phyloP scores from a whole-genome alignment of 2,888 invertebrate species.

The Holacanthella duospinosa region DNA sequence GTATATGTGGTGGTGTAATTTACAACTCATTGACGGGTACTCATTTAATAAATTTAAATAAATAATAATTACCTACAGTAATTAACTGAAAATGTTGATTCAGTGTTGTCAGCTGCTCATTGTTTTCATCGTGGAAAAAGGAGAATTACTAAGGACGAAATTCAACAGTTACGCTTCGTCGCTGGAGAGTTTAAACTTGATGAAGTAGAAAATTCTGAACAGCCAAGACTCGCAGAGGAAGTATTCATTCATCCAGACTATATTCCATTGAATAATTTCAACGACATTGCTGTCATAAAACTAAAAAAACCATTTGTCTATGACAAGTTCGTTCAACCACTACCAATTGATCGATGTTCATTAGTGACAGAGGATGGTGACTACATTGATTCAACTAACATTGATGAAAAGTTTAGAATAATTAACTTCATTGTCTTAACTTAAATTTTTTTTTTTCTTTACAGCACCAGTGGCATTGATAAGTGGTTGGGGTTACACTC shows the following conservation, averaged over 20 bases:
- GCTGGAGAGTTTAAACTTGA: background rate
- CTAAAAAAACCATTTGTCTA: background rate
- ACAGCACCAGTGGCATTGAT: too few species aligned
- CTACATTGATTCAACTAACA: background rate
- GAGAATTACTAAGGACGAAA: background rate
- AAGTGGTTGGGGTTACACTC: background rate
- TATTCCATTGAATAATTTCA: background rate
- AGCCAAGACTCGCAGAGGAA: background rate
- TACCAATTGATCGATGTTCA: background rate
- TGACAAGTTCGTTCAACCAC: background rate
- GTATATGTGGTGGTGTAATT: background rate
- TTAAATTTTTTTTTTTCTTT: too few species aligned
- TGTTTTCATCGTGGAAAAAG: background rate
- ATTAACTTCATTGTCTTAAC: too few species aligned
- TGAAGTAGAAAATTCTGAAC: background rate
- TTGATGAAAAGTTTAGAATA: too few species aligned
- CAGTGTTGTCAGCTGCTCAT: too few species aligned
- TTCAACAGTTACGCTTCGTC: background rate
- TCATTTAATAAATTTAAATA: background rate
- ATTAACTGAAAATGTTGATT: too few species aligned
- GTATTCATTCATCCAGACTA: background rate
- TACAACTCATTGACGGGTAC: background rate
- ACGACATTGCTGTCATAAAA: background rate
- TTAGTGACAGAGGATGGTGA: background rate
- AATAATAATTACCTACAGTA: too few species aligned